A percentile compares a stretch with the other conserved stretches of the same genome.
phyloP scores from a whole-genome alignment of 2,797 vertebrate genomes.

The Oreochromis mossambicus region DNA sequence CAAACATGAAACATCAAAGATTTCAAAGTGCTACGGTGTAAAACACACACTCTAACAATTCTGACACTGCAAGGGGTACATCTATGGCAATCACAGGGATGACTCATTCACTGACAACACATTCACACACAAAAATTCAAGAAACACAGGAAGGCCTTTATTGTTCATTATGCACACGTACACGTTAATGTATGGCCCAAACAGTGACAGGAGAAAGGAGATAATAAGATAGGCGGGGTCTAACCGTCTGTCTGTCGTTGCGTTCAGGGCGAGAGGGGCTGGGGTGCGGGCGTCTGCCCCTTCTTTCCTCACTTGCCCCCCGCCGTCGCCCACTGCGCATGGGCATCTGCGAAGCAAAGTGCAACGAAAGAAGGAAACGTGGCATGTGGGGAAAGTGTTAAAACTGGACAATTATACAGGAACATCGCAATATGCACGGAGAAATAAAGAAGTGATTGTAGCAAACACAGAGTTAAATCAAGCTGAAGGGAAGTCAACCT shows the following conservation, averaged over 20 bases:
- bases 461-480: not conserved
- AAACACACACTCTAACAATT: constrained; percentile 37
- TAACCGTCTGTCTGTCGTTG: constrained; percentile 78
- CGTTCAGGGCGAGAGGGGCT: constrained; percentile 78
- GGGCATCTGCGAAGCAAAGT: constrained; percentile 73
- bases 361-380: not conserved
- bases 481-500: not conserved
- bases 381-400: not conserved
- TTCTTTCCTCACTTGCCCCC: constrained; percentile 80
- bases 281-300: constrained; percentile 78
- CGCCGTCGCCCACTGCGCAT: constrained; percentile 82
- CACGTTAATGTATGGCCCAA: not conserved
- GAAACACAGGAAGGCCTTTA: constrained; percentile 21
- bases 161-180: constrained; percentile 17
- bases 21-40: constrained; percentile 48
- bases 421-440: not conserved
- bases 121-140: constrained; percentile 20
- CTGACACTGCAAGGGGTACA: constrained; percentile 42
- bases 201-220: not conserved
- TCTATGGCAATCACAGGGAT: constrained; percentile 49
- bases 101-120: constrained; percentile 46
- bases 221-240: constrained; percentile 29
- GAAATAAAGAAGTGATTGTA: not conserved
- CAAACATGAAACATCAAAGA: constrained; percentile 50
- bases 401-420: not conserved